phyloP scores from a whole-genome alignment of 2,113 vertebrate species.

The Andinoacara biseriatus region DNA sequence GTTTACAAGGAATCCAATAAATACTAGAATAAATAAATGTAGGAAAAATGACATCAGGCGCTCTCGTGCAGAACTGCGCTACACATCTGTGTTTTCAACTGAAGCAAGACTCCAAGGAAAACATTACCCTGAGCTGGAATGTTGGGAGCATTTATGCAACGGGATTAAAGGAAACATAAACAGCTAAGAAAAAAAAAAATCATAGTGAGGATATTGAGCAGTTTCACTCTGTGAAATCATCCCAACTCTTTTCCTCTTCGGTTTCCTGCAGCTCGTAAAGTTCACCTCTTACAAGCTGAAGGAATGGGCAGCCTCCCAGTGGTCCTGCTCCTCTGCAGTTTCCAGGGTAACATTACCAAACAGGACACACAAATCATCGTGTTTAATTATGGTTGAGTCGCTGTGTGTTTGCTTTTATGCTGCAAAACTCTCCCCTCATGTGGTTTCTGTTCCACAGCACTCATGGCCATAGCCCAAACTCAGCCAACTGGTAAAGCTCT shows the following conservation, averaged over 20 bases:
- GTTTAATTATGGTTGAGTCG: conserved; percentile 70
- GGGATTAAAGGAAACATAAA: conserved; percentile 69
- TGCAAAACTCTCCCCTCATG: conserved; percentile 67
- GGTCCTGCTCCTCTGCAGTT: conserved; percentile 81
- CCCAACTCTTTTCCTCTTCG: conserved; percentile 60
- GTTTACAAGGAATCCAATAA: conserved; percentile 41
- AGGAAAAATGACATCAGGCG: conserved; percentile 57
- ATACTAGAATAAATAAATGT: conserved; percentile 30
- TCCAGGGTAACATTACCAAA: conserved; percentile 82
- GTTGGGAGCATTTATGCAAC: conserved; percentile 43
- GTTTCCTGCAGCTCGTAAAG: conserved; percentile 74
- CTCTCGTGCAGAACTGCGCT: conserved; percentile 7
- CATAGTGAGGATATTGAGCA: conserved; percentile 69
- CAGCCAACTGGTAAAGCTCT: conserved; percentile 71
- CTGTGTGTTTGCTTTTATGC: conserved; percentile 71
- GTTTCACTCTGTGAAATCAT: conserved; percentile 73
- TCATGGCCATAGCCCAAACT: conserved; percentile 68
- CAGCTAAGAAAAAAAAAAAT: conserved; percentile 26
- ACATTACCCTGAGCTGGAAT: conserved; percentile 50
- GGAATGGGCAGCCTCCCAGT: conserved; percentile 79
- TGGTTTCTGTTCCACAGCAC: conserved; percentile 75
- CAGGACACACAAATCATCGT: conserved; percentile 74
- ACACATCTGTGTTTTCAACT: conserved; percentile 48
- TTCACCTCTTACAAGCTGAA: conserved; percentile 64
- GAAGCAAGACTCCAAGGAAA: conserved; percentile 48